Evolutionary conservation across 2,888 invertebrate genomes (phyloP).

Genomic region (Sinotaia quadrata): DNA sequence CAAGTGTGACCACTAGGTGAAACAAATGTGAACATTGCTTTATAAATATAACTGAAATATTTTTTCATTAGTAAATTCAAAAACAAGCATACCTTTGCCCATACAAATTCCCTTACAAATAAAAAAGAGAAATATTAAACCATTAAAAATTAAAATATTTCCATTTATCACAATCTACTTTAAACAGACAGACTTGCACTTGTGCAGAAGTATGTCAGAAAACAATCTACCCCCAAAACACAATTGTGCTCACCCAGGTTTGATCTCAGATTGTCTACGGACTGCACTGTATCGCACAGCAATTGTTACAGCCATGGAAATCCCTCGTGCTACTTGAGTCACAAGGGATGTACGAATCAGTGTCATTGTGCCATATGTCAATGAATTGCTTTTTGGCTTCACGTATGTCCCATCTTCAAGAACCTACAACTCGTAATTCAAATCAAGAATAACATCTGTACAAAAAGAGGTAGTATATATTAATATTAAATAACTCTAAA

Average conservation of each 20-base stretch:
- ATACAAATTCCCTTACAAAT: neutral
- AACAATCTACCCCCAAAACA: no score
- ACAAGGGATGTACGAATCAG: slow-evolving; percentile 90
- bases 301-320: slow-evolving; percentile 90
- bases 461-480: no score
- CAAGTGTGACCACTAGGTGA: no score
- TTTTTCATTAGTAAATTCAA: no score
- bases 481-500: no score
- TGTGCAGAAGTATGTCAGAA: no score
- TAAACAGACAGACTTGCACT: no score
- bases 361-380: slow-evolving; percentile 75
- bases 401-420: slow-evolving; percentile 59
- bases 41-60: no score
- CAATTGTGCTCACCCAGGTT: slow-evolving; percentile 39
- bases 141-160: neutral
- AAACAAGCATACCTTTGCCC: neutral
- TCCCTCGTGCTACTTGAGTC: slow-evolving; percentile 78
- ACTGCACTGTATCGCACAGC: slow-evolving; percentile 92
- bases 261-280: slow-evolving; percentile 83
- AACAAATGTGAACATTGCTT: no score
- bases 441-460: no score
- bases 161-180: no score
- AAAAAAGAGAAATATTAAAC: neutral
- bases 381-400: slow-evolving; percentile 42
- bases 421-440: no score